Conservation (phyloP, 2,113 vertebrate species). For the Thermophis baileyi region DNA sequence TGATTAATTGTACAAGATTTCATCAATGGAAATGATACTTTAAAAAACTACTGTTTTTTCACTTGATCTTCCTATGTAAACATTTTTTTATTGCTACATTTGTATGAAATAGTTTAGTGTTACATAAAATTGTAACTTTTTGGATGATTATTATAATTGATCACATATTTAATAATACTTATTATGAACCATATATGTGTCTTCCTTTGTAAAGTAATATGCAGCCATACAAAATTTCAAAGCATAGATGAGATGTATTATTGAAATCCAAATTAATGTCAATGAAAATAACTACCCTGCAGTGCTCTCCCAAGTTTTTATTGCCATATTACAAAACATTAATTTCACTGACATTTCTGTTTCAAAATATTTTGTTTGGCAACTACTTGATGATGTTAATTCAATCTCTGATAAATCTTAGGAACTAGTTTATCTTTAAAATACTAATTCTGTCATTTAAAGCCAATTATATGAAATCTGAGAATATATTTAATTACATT, state of each 20-base stretch:
- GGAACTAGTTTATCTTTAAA: conserved; percentile 47
- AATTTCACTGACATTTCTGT: conserved; percentile 52
- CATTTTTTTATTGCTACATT: not conserved
- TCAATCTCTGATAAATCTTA: conserved; percentile 50
- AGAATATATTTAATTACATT: conserved; percentile 47
- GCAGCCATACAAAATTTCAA: not conserved
- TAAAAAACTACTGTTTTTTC: not conserved
- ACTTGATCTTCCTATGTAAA: not conserved
- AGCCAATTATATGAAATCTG: conserved; percentile 50
- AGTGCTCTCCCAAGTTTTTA: conserved; percentile 31
- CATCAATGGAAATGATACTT: not conserved
- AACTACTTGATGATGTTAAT: conserved; percentile 62
- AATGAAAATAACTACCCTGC: not conserved
- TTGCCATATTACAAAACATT: conserved; percentile 46
- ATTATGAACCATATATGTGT: not conserved
- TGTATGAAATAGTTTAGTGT: not conserved
- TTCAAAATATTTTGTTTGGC: conserved; percentile 62
- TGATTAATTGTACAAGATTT: not conserved
- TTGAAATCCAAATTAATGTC: not conserved
- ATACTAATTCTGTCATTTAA: conserved; percentile 57
- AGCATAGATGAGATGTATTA: not conserved
- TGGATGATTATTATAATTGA: not conserved
- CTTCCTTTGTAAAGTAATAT: not conserved
- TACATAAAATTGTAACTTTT: not conserved
- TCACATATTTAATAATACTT: not conserved